phyloP scores from a whole-genome alignment of 2,888 invertebrate genomes.

The Drosophila rubida region DNA sequence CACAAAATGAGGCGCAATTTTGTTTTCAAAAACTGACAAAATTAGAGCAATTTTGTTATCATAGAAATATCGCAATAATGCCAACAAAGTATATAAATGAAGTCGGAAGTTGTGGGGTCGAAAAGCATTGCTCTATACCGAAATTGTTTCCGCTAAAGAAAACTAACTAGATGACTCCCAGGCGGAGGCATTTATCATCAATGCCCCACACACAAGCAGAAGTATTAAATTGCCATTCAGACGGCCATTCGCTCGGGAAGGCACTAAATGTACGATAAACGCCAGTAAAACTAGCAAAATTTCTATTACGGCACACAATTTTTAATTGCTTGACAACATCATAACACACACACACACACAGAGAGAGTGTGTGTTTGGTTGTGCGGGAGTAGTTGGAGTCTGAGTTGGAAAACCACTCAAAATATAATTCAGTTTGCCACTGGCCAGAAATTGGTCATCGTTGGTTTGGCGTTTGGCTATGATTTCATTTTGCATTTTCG shows the following conservation, averaged over 20 bases:
- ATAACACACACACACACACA: slow-evolving; percentile 48
- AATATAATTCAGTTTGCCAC: slow-evolving; percentile 68
- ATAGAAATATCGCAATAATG: too few species aligned
- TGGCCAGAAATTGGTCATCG: slow-evolving; percentile 67
- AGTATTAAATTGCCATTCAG: slow-evolving; percentile 36
- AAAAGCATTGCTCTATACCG: neutral
- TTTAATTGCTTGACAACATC: slow-evolving; percentile 73
- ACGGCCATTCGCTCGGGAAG: slow-evolving; percentile 30
- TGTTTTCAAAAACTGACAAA: too few species aligned
- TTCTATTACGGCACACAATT: slow-evolving; percentile 64
- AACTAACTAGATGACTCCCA: neutral
- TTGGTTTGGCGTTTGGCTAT: slow-evolving; percentile 44
- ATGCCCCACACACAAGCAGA: slow-evolving; percentile 45
- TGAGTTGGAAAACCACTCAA: slow-evolving; percentile 55
- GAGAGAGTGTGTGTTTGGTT: neutral
- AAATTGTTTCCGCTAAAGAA: neutral
- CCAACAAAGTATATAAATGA: too few species aligned
- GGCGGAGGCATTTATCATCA: slow-evolving; percentile 43
- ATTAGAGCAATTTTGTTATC: too few species aligned
- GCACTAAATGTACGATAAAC: slow-evolving; percentile 59
- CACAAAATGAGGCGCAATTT: too few species aligned
- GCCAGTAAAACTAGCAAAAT: slow-evolving; percentile 57
- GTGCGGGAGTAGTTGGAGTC: slow-evolving; percentile 1
- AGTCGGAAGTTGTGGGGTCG: too few species aligned
- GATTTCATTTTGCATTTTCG: slow-evolving; percentile 52